Evolutionary conservation across 2,113 vertebrate species (phyloP).

Genomic region (Copsychus sechellarum): DNA sequence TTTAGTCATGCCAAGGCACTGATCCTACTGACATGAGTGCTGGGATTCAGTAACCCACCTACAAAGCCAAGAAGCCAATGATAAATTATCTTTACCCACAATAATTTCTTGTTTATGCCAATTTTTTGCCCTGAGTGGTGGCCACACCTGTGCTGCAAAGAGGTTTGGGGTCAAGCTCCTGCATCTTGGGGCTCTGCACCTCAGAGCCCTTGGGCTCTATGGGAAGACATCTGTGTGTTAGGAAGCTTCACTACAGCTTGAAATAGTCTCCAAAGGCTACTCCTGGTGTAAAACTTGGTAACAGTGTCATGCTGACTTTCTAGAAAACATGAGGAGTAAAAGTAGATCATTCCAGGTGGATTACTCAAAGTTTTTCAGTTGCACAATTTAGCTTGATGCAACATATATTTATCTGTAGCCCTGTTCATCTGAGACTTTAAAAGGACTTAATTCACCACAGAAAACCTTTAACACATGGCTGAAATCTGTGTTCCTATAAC

Average conservation of each 20-base stretch:
- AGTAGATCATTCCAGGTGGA: neutral
- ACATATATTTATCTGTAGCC: neutral
- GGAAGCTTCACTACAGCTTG: neutral
- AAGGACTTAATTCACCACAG: neutral
- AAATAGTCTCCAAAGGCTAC: neutral
- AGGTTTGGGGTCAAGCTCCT: neutral
- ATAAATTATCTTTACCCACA: neutral
- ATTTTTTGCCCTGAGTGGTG: neutral
- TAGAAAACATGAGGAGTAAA: neutral
- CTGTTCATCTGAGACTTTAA: neutral
- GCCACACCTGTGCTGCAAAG: neutral
- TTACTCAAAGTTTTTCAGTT: neutral
- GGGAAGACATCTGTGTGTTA: neutral
- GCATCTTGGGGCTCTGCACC: fast-evolving
- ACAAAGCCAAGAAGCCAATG: neutral
- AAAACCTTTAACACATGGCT: neutral
- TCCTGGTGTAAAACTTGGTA: neutral
- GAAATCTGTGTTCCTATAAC: neutral
- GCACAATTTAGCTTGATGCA: neutral
- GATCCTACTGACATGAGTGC: neutral
- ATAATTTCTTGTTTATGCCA: neutral
- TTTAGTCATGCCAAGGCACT: neutral
- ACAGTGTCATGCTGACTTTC: neutral
- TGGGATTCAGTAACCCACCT: neutral
- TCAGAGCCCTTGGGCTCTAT: neutral